Conservation (phyloP, 2,888 invertebrate genomes). For the Polydrusus tereticollis region DNA sequence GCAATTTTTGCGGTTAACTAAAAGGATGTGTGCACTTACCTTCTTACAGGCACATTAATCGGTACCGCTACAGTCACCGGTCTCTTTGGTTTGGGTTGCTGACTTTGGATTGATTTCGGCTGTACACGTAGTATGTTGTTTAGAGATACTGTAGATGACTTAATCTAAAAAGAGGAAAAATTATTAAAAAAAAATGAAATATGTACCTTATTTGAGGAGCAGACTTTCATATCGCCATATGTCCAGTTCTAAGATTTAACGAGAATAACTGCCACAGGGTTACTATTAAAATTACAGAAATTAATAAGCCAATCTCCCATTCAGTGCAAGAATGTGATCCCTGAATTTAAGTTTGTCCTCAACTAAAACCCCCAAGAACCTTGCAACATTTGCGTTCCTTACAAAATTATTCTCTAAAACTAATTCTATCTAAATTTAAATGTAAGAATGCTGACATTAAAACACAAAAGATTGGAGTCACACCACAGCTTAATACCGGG, state of each 20-base stretch:
- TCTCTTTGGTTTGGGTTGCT: conserved; percentile 43
- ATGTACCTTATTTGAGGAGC: no score
- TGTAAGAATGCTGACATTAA: no score
- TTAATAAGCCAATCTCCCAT: no score
- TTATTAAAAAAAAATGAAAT: background rate
- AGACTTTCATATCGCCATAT: background rate
- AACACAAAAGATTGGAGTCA: no score
- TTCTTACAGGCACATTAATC: conserved; percentile 22
- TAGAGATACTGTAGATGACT: conserved; percentile 27
- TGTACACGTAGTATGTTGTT: conserved; percentile 11
- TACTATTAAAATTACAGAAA: no score
- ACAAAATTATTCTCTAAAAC: no score
- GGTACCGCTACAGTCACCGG: conserved; percentile 35
- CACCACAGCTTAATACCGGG: no score
- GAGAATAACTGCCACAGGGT: background rate
- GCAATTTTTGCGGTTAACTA: background rate
- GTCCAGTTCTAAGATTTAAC: background rate
- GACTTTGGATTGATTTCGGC: conserved; percentile 27
- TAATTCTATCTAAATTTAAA: no score
- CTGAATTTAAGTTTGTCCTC: no score
- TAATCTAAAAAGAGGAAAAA: conserved; percentile 17
- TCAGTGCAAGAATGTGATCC: no score
- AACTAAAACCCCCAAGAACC: no score
- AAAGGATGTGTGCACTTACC: conserved; percentile 16
- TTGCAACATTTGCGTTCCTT: no score